phyloP scores from a whole-genome alignment of 2,888 invertebrate species.

The Luperina testacea region DNA sequence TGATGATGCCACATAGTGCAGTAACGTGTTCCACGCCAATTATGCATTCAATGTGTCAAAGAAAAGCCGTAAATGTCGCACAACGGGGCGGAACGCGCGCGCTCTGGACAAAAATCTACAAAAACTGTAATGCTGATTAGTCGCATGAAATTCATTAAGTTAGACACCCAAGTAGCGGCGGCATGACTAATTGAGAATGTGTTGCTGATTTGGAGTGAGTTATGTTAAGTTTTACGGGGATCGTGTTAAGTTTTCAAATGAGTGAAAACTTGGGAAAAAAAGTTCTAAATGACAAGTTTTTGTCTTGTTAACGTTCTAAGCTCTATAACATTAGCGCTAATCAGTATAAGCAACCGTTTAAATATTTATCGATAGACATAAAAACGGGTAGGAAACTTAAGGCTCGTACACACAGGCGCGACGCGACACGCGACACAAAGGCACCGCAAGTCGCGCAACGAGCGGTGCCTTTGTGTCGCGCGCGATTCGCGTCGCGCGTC shows the following conservation, averaged over 20 bases:
- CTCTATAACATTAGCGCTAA: conserved; percentile 1
- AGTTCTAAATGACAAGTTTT: not conserved
- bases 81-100: conserved; percentile 75
- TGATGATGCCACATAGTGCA: conserved; percentile 58
- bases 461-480: too few species aligned
- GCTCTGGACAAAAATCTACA: conserved; percentile 72
- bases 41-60: conserved; percentile 65
- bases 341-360: not conserved
- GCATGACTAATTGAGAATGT: conserved; percentile 75
- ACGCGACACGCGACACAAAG: too few species aligned
- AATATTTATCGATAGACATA: too few species aligned
- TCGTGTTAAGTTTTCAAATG: conserved; percentile 43
- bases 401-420: too few species aligned
- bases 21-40: conserved; percentile 71
- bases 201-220: conserved; percentile 64
- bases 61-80: conserved; percentile 75
- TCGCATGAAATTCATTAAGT: conserved; percentile 81
- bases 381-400: not conserved
- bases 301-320: conserved; percentile 7
- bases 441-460: too few species aligned
- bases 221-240: conserved; percentile 49
- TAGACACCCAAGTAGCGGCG: conserved; percentile 83
- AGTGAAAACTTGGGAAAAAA: conserved; percentile 40
- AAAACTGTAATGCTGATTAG: conserved; percentile 76
- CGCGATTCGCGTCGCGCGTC: too few species aligned